phyloP scores from a whole-genome alignment of 2,888 invertebrate genomes.

The Leptogaster cylindrica region DNA sequence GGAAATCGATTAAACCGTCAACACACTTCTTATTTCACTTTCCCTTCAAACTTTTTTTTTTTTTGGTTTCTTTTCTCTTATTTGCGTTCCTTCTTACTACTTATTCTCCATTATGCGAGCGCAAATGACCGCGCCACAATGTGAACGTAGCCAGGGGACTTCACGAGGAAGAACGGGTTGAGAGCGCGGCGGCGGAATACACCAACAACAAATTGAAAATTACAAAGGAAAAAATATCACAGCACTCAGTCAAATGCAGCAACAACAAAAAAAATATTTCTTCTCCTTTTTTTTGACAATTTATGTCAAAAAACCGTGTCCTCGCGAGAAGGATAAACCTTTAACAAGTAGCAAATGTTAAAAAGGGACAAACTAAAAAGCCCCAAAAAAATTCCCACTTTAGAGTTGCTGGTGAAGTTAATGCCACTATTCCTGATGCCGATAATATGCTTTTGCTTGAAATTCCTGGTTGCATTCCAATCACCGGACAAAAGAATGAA shows the following conservation, averaged over 20 bases:
- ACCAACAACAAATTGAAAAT: too few species aligned
- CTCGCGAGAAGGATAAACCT: slow-evolving; percentile 2
- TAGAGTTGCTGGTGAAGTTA: neutral
- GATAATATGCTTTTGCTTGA: slow-evolving; percentile 38
- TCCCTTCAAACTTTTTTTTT: slow-evolving; percentile 7
- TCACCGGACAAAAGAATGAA: slow-evolving; percentile 22
- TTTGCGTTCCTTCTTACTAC: too few species aligned
- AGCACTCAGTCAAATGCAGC: slow-evolving; percentile 4
- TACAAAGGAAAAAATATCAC: slow-evolving; percentile 12
- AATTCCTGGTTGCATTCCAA: slow-evolving; percentile 27
- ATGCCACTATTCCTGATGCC: neutral
- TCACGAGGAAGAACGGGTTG: neutral
- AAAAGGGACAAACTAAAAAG: slow-evolving; percentile 26
- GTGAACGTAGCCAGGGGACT: too few species aligned
- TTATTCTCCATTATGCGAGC: too few species aligned
- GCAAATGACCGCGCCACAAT: too few species aligned
- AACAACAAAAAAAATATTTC: too few species aligned
- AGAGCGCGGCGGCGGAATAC: too few species aligned
- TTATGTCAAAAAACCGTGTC: slow-evolving; percentile 18
- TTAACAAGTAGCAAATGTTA: slow-evolving; percentile 1
- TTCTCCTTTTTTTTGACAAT: slow-evolving; percentile 30
- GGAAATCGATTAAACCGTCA: slow-evolving; percentile 26
- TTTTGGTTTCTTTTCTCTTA: slow-evolving; percentile 6
- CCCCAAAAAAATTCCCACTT: too few species aligned
- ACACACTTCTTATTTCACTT: slow-evolving; percentile 25